A percentile compares a stretch with the other conserved stretches of the same genome.
phyloP scores from a whole-genome alignment of 2,113 vertebrate species.

The Lamprologus sp. region DNA sequence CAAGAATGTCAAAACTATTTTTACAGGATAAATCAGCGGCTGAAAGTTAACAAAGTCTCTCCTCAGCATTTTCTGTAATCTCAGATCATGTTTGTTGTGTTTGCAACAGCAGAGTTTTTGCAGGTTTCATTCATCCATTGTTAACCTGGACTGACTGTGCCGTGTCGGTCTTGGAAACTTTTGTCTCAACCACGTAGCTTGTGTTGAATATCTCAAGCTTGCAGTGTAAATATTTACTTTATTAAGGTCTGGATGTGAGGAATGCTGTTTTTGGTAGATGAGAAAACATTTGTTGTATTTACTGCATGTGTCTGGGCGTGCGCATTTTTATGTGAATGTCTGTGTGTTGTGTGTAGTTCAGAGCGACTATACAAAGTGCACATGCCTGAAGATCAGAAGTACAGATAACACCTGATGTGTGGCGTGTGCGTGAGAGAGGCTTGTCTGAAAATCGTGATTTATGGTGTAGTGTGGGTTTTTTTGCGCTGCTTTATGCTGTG shows the following conservation, averaged over 20 bases:
- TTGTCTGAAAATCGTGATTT: slow-evolving; percentile 58
- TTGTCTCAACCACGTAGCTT: slow-evolving; percentile 52
- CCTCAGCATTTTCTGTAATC: slow-evolving; percentile 1
- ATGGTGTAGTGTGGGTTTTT: slow-evolving; percentile 28
- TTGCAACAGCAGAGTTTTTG: slow-evolving; percentile 13
- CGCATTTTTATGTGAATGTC: neutral
- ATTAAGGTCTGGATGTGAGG: slow-evolving; percentile 40
- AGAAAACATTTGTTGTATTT: slow-evolving; percentile 65
- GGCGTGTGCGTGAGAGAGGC: slow-evolving; percentile 56
- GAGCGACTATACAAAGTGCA: slow-evolving; percentile 27
- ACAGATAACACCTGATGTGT: slow-evolving; percentile 53
- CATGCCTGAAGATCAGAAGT: slow-evolving; percentile 47
- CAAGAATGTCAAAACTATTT: neutral
- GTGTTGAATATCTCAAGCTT: slow-evolving; percentile 44
- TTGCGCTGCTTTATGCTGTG: neutral
- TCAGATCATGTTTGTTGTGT: neutral
- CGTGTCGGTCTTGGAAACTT: slow-evolving; percentile 11
- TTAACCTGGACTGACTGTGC: neutral
- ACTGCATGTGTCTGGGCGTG: slow-evolving; percentile 33
- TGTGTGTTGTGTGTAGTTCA: slow-evolving; percentile 23
- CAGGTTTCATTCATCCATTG: slow-evolving; percentile 1
- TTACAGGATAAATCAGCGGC: neutral
- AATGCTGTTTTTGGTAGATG: slow-evolving; percentile 50
- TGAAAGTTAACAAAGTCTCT: neutral
- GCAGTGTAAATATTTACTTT: slow-evolving; percentile 58